Base-by-base conservation (phyloP, 2,113 vertebrate genomes). In the Mesocricetus auratus region DNA sequence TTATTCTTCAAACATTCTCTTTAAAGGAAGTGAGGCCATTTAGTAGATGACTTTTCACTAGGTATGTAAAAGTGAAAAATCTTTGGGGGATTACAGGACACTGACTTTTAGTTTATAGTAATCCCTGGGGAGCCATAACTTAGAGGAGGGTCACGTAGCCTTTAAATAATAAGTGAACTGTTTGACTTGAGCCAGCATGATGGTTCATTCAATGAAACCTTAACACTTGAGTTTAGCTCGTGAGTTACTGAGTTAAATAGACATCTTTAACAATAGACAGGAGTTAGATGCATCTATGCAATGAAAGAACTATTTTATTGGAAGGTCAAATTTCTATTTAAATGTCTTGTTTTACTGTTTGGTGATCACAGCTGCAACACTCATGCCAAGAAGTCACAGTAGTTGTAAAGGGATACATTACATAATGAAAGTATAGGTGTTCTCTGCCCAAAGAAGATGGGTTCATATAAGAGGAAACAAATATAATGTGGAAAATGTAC, bases 171-270 rank as follows among this genome's bases (percentile, higher is more conserved):
- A 95, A 91, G 89, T 90, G 62, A 6, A 75, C 42, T 94, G 66
- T 50, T 50, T 91, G 64, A 85, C 77, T 13, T 69, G 45, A 81
- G 77, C 68, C 33, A 89, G 53, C 66, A 92, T 71, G 56, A 78
- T 36, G 58, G 47, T 85, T 53, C 21, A 75, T 75, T 92, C 82
- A 89, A 42, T 90, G 81, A 92, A 94, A 90, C 89, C 24, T 82
- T 92, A 92, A 50, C 9, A 33, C 78, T 86, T 94, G 56, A 91
- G 9, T 93, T 96, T 92, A 95, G 89, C 88, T 87, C 60, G 78
- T 21, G 13, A 90, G 75, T 89, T 93, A 17, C 29, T 81, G 5
- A 95, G 39, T 93, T 93, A 86, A 94, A 97, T 78, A 93, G 13
- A 91, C 81, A 71, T n/a, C 50, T 22, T 90, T 95, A 90, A 86